phyloP scores from a whole-genome alignment of 2,113 vertebrate species.

The Vulpes lagopus region DNA sequence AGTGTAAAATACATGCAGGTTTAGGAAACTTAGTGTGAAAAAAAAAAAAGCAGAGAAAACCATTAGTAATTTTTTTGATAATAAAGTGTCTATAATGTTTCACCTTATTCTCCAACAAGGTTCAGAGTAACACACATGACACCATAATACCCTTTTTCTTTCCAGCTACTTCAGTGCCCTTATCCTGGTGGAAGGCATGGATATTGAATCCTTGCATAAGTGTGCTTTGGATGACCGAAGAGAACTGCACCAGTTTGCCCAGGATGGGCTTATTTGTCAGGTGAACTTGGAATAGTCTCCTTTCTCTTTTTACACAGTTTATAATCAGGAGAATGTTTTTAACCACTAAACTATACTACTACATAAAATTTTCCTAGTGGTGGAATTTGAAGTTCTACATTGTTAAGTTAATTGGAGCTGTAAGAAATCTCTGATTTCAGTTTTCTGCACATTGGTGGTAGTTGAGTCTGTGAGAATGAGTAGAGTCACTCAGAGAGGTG shows the following conservation, averaged over 20 bases:
- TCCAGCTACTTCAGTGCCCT: conserved; percentile 96
- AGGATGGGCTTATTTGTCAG: conserved; percentile 90
- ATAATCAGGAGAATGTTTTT: not conserved
- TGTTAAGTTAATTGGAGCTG: not conserved
- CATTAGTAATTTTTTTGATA: not conserved
- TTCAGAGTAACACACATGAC: not conserved
- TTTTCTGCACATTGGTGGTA: not conserved
- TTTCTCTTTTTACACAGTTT: not conserved
- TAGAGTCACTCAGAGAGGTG: not conserved
- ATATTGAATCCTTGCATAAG: conserved; percentile 97
- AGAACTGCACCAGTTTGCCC: conserved; percentile 94
- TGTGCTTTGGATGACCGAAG: conserved; percentile 94
- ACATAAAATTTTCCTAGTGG: not conserved
- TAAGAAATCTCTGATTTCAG: not conserved
- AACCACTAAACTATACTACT: not conserved
- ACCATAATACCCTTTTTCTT: not conserved
- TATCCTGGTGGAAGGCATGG: conserved; percentile 98
- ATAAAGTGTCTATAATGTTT: not conserved
- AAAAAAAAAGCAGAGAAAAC: not conserved
- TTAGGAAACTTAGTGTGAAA: not conserved
- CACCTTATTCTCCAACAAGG: not conserved
- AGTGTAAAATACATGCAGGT: not conserved
- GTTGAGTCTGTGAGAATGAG: not conserved
- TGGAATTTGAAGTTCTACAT: not conserved
- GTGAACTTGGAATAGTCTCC: conserved; percentile 80